These are phyloP conservation scores for Baronia brevicornis DNA, from an alignment of 2,888 invertebrate genomes.

Conservation along the genomic window DNA sequence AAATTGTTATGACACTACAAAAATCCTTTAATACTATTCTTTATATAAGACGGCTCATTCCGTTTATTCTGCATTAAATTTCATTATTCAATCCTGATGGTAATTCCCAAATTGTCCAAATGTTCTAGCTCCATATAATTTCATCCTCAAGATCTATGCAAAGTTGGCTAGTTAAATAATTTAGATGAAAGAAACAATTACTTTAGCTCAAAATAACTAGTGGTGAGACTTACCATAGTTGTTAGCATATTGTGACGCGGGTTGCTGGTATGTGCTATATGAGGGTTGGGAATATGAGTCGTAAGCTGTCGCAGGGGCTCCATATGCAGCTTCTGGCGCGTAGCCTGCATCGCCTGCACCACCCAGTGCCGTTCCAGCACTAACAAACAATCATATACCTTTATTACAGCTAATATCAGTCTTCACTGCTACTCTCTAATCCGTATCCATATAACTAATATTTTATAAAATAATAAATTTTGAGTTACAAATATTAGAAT, in stretches of 20 bases:
- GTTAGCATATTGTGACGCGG: slow-evolving; percentile 52
- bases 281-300: slow-evolving; percentile 57
- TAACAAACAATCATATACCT: background rate
- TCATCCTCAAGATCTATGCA: background rate
- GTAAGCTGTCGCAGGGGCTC: slow-evolving; percentile 43
- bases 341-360: slow-evolving; percentile 64
- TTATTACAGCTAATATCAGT: background rate
- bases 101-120: too few species aligned
- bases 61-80: too few species aligned
- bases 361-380: slow-evolving; percentile 30
- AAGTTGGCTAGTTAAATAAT: background rate
- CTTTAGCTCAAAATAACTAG: too few species aligned
- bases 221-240: slow-evolving; percentile 54
- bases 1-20: too few species aligned
- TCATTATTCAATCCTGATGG: too few species aligned
- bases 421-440: background rate
- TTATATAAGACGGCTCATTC: too few species aligned
- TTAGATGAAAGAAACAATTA: background rate
- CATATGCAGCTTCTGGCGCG: slow-evolving; percentile 50
- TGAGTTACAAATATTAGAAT: too few species aligned
- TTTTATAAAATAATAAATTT: too few species aligned
- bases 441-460: too few species aligned
- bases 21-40: too few species aligned
- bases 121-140: too few species aligned
- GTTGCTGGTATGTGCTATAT: slow-evolving; percentile 56